A percentile compares a stretch with the other conserved stretches of the same genome.
phyloP scores from a whole-genome alignment of 2,113 vertebrate genomes.

The Smithornis capensis region DNA sequence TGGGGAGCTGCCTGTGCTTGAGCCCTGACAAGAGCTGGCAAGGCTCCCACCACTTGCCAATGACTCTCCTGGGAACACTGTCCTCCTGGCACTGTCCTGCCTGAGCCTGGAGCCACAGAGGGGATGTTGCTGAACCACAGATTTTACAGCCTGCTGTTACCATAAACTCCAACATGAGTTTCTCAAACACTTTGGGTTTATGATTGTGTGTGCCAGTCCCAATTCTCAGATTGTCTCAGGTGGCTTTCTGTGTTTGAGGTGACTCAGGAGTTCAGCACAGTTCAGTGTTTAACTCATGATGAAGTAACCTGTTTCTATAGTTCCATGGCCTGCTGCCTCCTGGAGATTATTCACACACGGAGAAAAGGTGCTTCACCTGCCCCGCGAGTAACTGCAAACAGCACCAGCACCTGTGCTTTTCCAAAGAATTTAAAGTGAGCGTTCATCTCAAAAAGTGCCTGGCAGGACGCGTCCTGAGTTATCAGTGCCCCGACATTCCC shows the following conservation, averaged over 20 bases:
- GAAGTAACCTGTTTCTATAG: not conserved
- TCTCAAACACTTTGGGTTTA: not conserved
- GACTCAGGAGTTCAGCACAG: not conserved
- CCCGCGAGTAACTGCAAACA: not conserved
- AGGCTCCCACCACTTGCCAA: not conserved
- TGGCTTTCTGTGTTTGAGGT: not conserved
- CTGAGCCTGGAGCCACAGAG: accelerated
- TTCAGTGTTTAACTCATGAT: not conserved
- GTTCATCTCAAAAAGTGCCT: accelerated
- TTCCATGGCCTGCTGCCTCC: not conserved
- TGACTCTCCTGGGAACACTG: not conserved
- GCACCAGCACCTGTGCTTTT: not conserved
- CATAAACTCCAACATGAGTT: not conserved
- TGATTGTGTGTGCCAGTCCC: not conserved
- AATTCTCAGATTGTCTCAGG: accelerated
- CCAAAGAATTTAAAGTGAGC: not conserved
- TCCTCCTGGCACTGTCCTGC: accelerated
- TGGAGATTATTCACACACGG: not conserved
- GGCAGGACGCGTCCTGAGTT: not conserved
- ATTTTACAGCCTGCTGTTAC: not conserved
- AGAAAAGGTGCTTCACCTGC: not conserved
- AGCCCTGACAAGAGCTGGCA: not conserved
- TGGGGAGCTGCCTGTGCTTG: not conserved
- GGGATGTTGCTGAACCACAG: not conserved
- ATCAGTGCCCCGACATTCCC: not conserved